phyloP scores from a whole-genome alignment of 2,888 invertebrate species.

The Alviniconcha strummeri region DNA sequence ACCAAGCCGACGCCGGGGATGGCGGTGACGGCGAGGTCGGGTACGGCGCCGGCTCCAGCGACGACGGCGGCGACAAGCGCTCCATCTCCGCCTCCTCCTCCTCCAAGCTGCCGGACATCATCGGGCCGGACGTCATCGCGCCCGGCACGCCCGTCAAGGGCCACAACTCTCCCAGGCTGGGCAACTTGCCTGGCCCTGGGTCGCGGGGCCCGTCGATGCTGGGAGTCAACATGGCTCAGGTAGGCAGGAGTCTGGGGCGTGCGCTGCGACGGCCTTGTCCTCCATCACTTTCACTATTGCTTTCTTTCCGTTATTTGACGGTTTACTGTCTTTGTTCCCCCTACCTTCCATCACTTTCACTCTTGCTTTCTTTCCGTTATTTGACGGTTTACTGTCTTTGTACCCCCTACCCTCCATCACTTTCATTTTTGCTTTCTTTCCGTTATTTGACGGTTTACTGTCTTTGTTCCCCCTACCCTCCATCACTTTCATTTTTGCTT shows the following conservation, averaged over 20 bases:
- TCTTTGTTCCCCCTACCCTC: no score
- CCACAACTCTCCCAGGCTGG: constrained; percentile 40
- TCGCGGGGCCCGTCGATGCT: constrained; percentile 46
- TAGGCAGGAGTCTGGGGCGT: not conserved
- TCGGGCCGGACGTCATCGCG: constrained; percentile 24
- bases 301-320: no score
- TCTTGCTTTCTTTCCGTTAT: not conserved
- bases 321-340: no score
- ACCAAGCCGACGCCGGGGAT: constrained; percentile 33
- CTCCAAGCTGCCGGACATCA: constrained; percentile 36
- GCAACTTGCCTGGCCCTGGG: constrained; percentile 39
- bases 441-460: no score
- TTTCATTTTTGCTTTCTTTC: no score
- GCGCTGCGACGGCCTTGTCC: no score
- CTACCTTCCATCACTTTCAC: no score
- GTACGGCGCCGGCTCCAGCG: constrained; percentile 21
- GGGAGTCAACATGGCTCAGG: constrained; percentile 62
- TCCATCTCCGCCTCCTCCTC: constrained; percentile 39
- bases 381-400: no score
- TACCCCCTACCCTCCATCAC: no score
- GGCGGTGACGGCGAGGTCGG: constrained; percentile 11
- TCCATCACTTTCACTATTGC: no score
- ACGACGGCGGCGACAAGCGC: constrained; percentile 14
- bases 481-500: no score
- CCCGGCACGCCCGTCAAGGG: constrained; percentile 40